These are phyloP conservation scores for Bombus superbus DNA, from an alignment of 1,140 invertebrate genomes.

Conservation along the genomic window DNA sequence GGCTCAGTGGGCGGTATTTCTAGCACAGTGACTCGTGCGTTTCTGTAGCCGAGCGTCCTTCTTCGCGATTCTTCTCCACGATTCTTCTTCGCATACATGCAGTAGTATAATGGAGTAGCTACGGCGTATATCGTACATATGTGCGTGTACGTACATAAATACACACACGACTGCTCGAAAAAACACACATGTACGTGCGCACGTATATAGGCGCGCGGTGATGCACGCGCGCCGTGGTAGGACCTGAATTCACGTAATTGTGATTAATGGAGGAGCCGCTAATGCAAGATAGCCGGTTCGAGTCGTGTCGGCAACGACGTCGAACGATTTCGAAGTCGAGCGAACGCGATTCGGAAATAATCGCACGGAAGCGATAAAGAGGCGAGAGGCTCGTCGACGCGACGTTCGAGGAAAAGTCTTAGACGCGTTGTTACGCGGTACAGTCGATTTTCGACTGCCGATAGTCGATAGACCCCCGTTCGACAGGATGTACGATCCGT, in stretches of 20 bases:
- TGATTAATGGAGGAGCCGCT: conserved; percentile 78
- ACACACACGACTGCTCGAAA: not conserved
- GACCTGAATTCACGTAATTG: conserved; percentile 80
- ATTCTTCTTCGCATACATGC: not conserved
- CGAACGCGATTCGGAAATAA: conserved; percentile 60
- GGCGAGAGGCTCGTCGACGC: not conserved
- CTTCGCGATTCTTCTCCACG: conserved; percentile 31
- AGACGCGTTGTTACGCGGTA: not conserved
- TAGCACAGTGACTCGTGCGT: conserved; percentile 66
- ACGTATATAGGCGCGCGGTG: conserved; percentile 17
- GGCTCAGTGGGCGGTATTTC: conserved; percentile 73
- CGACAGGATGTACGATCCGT: not conserved
- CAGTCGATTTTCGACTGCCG: not conserved
- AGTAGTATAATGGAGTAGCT: too few species aligned
- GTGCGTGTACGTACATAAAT: conserved; percentile 2
- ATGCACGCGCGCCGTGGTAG: conserved; percentile 44
- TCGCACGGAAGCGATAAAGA: conserved; percentile 33
- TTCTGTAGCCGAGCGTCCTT: conserved; percentile 57
- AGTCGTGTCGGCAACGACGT: conserved; percentile 71
- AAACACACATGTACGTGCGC: conserved; percentile 11
- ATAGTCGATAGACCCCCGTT: not conserved
- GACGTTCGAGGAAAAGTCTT: not conserved
- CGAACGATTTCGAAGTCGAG: conserved; percentile 66
- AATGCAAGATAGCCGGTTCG: conserved; percentile 67
- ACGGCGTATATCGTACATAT: too few species aligned